phyloP scores from a whole-genome alignment of 2,888 invertebrate species.

The Meandrusa payeni region DNA sequence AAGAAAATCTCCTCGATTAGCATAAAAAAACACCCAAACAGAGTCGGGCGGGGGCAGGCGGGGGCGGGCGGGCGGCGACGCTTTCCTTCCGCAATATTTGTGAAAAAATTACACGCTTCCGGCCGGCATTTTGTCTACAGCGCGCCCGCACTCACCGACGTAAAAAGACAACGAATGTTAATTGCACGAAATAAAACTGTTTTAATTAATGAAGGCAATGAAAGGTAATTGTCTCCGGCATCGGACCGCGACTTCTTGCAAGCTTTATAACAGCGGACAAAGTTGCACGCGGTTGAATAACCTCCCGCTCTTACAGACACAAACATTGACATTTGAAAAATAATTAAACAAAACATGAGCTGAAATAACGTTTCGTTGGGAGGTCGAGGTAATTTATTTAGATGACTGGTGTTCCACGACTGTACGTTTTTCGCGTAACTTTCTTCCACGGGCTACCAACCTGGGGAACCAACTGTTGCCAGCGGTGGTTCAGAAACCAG shows the following conservation, averaged over 20 bases:
- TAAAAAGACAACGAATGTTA: slow-evolving; percentile 67
- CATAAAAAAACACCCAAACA: slow-evolving; percentile 79
- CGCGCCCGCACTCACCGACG: slow-evolving; percentile 45
- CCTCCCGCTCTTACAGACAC: no score
- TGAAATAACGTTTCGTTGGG: no score
- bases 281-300: slow-evolving; percentile 18
- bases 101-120: slow-evolving; percentile 77
- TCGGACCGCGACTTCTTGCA: slow-evolving; percentile 32
- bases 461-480: no score
- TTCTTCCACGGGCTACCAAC: no score
- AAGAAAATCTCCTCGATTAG: slow-evolving; percentile 75
- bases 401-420: no score
- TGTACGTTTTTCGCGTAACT: no score
- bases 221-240: slow-evolving; percentile 51
- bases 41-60: slow-evolving; percentile 63
- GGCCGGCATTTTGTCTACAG: slow-evolving; percentile 65
- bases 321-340: no score
- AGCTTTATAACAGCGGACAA: slow-evolving; percentile 20
- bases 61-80: slow-evolving; percentile 68
- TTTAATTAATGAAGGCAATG: slow-evolving; percentile 63
- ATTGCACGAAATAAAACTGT: slow-evolving; percentile 65
- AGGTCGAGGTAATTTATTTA: no score
- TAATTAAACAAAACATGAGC: no score
- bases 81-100: slow-evolving; percentile 78
- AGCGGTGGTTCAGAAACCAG: no score